Evolutionary conservation across 2,888 invertebrate species (phyloP).

Genomic region (Morpho helenor): DNA sequence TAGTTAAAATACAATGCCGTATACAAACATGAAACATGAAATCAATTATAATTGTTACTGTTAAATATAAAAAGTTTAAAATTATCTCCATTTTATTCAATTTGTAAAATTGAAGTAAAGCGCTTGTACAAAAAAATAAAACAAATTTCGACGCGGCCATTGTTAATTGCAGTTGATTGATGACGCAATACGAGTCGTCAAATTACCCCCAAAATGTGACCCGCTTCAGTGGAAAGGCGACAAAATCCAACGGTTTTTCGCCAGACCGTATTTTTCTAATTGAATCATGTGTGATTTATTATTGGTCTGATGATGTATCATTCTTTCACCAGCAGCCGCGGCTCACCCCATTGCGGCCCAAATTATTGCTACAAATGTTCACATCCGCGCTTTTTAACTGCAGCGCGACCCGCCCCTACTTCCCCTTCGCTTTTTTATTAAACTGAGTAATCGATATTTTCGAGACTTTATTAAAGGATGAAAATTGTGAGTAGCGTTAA

Average conservation of each 20-base stretch:
- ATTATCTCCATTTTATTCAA: neutral
- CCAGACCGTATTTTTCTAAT: constrained; percentile 71
- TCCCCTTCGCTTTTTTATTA: constrained; percentile 65
- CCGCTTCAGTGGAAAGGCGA: constrained; percentile 48
- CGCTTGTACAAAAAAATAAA: constrained; percentile 6
- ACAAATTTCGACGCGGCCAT: constrained; percentile 28
- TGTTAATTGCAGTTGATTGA: constrained; percentile 70
- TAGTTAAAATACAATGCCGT: too few species aligned
- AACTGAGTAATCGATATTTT: constrained; percentile 46
- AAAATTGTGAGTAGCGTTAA: constrained; percentile 32
- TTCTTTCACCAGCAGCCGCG: constrained; percentile 76
- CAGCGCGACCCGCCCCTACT: constrained; percentile 42
- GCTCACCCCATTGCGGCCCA: constrained; percentile 69
- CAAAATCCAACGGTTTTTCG: constrained; percentile 58
- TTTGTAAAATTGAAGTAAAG: constrained; percentile 5
- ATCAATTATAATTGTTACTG: too few species aligned
- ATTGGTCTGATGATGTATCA: constrained; percentile 79
- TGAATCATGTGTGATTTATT: constrained; percentile 79
- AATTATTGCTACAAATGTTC: constrained; percentile 76
- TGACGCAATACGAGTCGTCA: constrained; percentile 69
- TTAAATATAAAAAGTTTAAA: too few species aligned
- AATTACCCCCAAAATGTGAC: constrained; percentile 63
- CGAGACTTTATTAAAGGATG: constrained; percentile 44
- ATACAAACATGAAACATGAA: too few species aligned
- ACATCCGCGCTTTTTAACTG: constrained; percentile 68